Conservation (phyloP, 2,888 invertebrate species). For the Leptinotarsa rubiginosa region DNA sequence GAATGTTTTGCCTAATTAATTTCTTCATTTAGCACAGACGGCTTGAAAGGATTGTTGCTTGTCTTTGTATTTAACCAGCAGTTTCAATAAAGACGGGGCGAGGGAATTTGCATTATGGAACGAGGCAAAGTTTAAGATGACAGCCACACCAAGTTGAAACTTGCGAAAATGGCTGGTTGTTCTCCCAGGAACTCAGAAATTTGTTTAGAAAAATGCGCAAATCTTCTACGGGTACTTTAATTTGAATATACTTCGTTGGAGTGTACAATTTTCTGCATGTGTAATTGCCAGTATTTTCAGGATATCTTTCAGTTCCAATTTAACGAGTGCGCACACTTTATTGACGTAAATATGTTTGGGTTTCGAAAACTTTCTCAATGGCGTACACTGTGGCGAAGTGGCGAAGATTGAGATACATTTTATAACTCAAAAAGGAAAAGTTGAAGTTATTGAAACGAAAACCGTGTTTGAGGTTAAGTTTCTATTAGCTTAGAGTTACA, state of each 20-base stretch:
- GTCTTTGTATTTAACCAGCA: slow-evolving; percentile 33
- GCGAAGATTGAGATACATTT: not conserved
- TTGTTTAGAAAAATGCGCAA: slow-evolving; percentile 25
- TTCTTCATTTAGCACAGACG: slow-evolving; percentile 23
- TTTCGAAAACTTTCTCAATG: slow-evolving; percentile 1
- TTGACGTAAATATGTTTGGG: slow-evolving; percentile 6
- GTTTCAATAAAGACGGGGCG: slow-evolving; percentile 34
- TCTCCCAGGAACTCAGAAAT: slow-evolving; percentile 28
- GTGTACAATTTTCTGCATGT: slow-evolving; percentile 36
- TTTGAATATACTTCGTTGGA: slow-evolving; percentile 38
- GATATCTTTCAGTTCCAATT: slow-evolving; percentile 30
- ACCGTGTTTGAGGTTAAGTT: not conserved
- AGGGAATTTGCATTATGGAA: slow-evolving; percentile 36
- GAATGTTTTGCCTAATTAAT: slow-evolving; percentile 34
- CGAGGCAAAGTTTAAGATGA: slow-evolving; percentile 37
- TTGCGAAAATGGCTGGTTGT: slow-evolving; percentile 23
- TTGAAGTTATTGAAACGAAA: too few species aligned
- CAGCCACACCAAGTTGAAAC: slow-evolving; percentile 35
- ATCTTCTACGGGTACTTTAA: slow-evolving; percentile 34
- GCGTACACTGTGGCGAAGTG: not conserved
- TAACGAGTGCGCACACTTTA: slow-evolving; percentile 28
- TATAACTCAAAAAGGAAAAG: too few species aligned
- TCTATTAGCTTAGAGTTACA: too few species aligned
- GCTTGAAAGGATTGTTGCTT: slow-evolving; percentile 37
- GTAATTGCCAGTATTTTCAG: slow-evolving; percentile 29